Percentiles rank a stretch among this genome's conserved stretches.
Evolutionary conservation across 2,797 vertebrate species (phyloP).

Genomic region (Syngnathus rostellatus): DNA sequence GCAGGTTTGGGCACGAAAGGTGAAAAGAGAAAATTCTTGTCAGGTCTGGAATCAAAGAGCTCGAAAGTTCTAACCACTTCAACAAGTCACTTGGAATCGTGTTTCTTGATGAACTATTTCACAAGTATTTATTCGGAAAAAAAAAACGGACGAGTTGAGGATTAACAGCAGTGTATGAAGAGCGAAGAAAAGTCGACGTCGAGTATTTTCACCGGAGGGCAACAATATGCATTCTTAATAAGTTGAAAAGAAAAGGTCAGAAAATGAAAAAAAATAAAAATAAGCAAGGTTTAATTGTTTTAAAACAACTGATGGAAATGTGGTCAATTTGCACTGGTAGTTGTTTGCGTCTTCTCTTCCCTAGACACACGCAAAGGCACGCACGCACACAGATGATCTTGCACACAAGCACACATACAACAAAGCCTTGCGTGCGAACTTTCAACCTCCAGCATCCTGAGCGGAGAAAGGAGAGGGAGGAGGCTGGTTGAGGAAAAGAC

Average conservation of each 20-base stretch:
- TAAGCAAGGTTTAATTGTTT: constrained; percentile 15
- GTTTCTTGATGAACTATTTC: no score
- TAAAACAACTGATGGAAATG: constrained; percentile 38
- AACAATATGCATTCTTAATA: background rate
- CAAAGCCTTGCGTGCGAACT: constrained; percentile 53
- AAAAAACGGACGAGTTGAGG: background rate
- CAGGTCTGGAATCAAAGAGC: no score
- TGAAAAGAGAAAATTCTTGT: background rate
- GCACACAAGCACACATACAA: constrained; percentile 15
- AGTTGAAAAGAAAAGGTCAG: background rate
- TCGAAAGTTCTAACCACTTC: no score
- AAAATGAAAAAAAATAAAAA: background rate
- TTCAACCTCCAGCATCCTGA: constrained; percentile 55
- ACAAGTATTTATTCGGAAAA: no score
- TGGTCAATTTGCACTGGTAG: constrained; percentile 36
- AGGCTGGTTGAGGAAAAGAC: constrained; percentile 42
- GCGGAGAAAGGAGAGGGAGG: constrained; percentile 48
- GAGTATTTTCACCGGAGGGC: background rate
- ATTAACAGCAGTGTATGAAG: background rate
- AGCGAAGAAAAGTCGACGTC: background rate
- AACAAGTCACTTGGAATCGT: no score
- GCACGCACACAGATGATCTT: constrained; percentile 5
- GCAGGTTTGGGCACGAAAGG: constrained; percentile 33
- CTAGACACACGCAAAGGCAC: constrained; percentile 13
- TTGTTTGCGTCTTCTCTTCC: constrained; percentile 12